Evolutionary conservation across 2,888 invertebrate genomes (phyloP).

Genomic region (Cantharis nigra): DNA sequence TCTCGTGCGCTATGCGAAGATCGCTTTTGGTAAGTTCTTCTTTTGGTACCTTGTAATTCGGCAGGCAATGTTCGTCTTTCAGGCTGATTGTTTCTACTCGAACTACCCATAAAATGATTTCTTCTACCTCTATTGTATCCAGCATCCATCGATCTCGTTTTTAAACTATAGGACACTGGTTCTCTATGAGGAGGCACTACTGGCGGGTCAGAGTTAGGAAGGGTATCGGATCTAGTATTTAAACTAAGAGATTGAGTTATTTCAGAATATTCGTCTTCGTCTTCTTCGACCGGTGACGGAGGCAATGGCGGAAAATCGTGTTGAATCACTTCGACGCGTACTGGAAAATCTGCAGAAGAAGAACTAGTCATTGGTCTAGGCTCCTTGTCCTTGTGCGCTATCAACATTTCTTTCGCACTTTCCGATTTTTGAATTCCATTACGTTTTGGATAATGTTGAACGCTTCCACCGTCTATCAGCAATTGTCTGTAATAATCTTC

Average conservation of each 20-base stretch:
- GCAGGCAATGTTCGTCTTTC: conserved; percentile 76
- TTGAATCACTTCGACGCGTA: conserved; percentile 69
- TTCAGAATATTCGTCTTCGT: conserved; percentile 76
- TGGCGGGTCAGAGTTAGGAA: conserved; percentile 66
- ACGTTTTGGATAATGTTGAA: conserved; percentile 51
- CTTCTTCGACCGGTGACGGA: conserved; percentile 82
- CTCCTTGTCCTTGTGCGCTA: conserved; percentile 57
- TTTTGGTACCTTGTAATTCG: conserved; percentile 61
- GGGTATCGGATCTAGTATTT: conserved; percentile 61
- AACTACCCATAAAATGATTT: conserved; percentile 55
- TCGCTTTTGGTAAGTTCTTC: conserved; percentile 53
- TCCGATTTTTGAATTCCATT: conserved; percentile 76
- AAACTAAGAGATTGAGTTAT: conserved; percentile 60
- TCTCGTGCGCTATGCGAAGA: conserved; percentile 63
- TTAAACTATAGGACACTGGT: conserved; percentile 68
- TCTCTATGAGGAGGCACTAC: conserved; percentile 76
- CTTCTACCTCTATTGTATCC: conserved; percentile 63
- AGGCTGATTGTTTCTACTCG: conserved; percentile 63
- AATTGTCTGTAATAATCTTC: conserved; percentile 53
- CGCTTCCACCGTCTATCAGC: conserved; percentile 57
- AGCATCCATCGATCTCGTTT: conserved; percentile 85
- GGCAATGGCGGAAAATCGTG: conserved; percentile 79
- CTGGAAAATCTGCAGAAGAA: conserved; percentile 62
- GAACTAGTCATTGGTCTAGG: conserved; percentile 48
- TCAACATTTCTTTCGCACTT: conserved; percentile 73